phyloP scores from a whole-genome alignment of 53 echinoderm and acorn worm genomes.

The Apostichopus leukothele region DNA sequence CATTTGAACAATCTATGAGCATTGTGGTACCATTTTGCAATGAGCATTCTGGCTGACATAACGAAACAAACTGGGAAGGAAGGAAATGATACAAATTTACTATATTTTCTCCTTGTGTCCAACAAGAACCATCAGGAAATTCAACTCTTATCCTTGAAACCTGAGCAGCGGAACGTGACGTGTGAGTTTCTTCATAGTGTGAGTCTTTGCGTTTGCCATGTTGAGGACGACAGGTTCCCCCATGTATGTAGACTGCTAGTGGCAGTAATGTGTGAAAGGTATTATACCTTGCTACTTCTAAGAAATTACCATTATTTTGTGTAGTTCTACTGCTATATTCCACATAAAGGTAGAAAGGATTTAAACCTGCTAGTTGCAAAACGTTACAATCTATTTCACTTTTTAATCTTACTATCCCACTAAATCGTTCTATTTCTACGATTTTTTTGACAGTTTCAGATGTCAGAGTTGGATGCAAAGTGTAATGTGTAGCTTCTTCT shows the following conservation, averaged over 20 bases:
- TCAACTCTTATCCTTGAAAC: constrained; percentile 67
- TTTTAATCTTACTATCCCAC: constrained; percentile 66
- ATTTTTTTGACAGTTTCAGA: constrained; percentile 67
- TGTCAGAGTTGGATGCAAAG: constrained; percentile 59
- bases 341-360: constrained; percentile 79
- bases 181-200: constrained; percentile 49
- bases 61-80: constrained; percentile 49
- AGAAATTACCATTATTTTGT: neutral
- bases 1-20: constrained; percentile 17
- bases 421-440: constrained; percentile 58
- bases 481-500: constrained; percentile 48
- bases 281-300: constrained; percentile 33
- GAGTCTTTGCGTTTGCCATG: constrained; percentile 61
- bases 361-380: constrained; percentile 46
- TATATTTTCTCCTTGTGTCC: constrained; percentile 66
- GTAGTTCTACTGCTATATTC: constrained; percentile 72
- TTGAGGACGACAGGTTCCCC: constrained; percentile 72
- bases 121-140: constrained; percentile 74
- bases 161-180: constrained; percentile 53
- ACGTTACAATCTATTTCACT: constrained; percentile 59
- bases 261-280: constrained; percentile 58
- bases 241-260: constrained; percentile 79
- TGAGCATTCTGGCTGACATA: constrained; percentile 34
- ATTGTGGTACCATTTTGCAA: constrained; percentile 3
- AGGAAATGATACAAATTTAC: constrained; percentile 72